Conservation (phyloP, 2,888 invertebrate genomes). For the Arctia plantaginis region DNA sequence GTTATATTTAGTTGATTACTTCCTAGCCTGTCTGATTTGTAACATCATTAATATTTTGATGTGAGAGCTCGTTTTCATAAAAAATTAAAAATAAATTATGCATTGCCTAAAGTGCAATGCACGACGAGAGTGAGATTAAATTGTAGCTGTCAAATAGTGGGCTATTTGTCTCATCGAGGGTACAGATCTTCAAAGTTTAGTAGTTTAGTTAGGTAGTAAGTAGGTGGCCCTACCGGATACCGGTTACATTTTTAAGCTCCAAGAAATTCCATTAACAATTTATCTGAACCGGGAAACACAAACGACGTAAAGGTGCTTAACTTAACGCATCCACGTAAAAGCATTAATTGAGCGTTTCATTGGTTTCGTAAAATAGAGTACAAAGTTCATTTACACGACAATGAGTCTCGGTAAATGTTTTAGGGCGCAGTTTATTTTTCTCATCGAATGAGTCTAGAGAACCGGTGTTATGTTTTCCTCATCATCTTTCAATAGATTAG, state of each 20-base stretch:
- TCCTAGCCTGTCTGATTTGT: too few species aligned
- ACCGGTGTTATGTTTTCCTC: conserved; percentile 72
- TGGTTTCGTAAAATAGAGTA: conserved; percentile 64
- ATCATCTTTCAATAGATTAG: conserved; percentile 69
- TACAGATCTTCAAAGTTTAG: too few species aligned
- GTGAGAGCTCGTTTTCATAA: too few species aligned
- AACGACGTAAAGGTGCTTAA: background rate
- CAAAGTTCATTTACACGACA: conserved; percentile 64
- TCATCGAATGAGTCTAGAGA: conserved; percentile 61
- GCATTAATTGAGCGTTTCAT: conserved; percentile 53
- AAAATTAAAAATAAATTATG: too few species aligned
- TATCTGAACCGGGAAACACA: background rate
- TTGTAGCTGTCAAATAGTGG: too few species aligned
- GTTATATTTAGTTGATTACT: too few species aligned
- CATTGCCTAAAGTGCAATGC: too few species aligned
- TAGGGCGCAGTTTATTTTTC: conserved; percentile 72
- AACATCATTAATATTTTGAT: too few species aligned
- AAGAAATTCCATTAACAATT: background rate
- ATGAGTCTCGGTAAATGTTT: conserved; percentile 60
- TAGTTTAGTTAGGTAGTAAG: too few species aligned
- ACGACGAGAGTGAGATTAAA: too few species aligned
- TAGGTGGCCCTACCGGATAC: too few species aligned
- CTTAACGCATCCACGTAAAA: conserved; percentile 33
- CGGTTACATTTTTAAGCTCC: background rate
- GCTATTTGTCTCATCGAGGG: too few species aligned